Base-by-base conservation (phyloP, 2,113 vertebrate genomes). In the Prionailurus viverrinus region DNA sequence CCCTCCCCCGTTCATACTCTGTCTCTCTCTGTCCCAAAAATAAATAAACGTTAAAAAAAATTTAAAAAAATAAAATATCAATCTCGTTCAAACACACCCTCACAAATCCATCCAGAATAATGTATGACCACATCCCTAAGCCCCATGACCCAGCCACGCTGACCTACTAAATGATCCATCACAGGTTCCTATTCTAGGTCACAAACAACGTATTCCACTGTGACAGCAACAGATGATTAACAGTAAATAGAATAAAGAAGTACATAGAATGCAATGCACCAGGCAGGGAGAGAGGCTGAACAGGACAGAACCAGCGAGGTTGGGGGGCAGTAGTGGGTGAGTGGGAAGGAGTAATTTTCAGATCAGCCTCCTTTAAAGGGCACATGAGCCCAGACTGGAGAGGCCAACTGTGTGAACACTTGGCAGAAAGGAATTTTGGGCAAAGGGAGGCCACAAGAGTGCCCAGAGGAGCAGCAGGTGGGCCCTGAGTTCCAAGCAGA, bases 211-310 rank as follows among this genome's bases (percentile, higher is more conserved):
- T 39, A 8, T 10, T 13, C 23, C 19, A 11, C 51, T 2, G 45
- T 1, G 13, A 7, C 12, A 13, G 11, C 33, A 29, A 8, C 0
- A n/a, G 29, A 18, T 0, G 0, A 33, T 39, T 33, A 41, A 65
- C 5, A 7, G 12, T 41, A 65, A 48, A 36, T 1, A 12, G 4
- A 45, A 48, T 2, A 19, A 61, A 27, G 36, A n/a, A 33, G 65
- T 4, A 48, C 31, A 65, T 6, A 4, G 23, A 21, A 4, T 1
- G 21, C 18, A 6, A 12, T 29, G 45, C 10, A n/a, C 33, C 5
- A 11, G 78, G 25, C 31, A 41, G 61, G 3, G 1, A 36, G 29
- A 23, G 48, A 13, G 3, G 12, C 55, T 36, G 19, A 7, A 25
- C 23, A 23, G 33, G n/a, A 61, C 11, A 23, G 91, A 84, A 9